phyloP scores from a whole-genome alignment of 2,113 vertebrate genomes.

The Neopipo cinnamomea region DNA sequence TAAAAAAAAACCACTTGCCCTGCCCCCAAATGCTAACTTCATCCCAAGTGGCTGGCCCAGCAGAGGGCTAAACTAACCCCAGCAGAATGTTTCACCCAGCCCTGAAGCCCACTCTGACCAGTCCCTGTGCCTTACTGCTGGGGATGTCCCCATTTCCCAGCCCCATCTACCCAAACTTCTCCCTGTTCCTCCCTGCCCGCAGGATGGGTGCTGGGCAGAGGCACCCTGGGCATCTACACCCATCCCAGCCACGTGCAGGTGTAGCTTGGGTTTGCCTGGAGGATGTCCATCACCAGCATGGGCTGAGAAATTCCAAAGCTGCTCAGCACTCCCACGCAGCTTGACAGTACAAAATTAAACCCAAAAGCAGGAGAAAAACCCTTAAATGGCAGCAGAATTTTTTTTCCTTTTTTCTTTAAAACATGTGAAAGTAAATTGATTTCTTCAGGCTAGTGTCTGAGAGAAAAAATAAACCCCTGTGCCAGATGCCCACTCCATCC shows the following conservation, averaged over 20 bases:
- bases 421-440: not conserved
- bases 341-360: not conserved
- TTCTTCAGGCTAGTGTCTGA: not conserved
- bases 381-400: not conserved
- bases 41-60: not conserved
- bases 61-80: not conserved
- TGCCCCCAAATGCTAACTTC: not conserved
- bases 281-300: accelerated
- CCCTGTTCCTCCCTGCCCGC: not conserved
- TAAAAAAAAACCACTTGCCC: not conserved
- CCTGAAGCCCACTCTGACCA: not conserved
- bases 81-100: not conserved
- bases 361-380: not conserved
- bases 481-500: not conserved
- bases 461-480: not conserved
- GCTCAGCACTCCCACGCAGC: not conserved
- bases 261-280: not conserved
- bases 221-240: not conserved
- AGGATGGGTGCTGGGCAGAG: not conserved
- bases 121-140: accelerated
- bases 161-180: not conserved
- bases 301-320: not conserved
- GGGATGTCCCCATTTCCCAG: not conserved
- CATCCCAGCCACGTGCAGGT: accelerated
- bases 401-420: not conserved